A percentile compares a stretch with the other conserved stretches of the same genome.
These are phyloP conservation scores for Saccopteryx leptura DNA, from an alignment of 2,113 vertebrate genomes.

Conservation along the genomic window DNA sequence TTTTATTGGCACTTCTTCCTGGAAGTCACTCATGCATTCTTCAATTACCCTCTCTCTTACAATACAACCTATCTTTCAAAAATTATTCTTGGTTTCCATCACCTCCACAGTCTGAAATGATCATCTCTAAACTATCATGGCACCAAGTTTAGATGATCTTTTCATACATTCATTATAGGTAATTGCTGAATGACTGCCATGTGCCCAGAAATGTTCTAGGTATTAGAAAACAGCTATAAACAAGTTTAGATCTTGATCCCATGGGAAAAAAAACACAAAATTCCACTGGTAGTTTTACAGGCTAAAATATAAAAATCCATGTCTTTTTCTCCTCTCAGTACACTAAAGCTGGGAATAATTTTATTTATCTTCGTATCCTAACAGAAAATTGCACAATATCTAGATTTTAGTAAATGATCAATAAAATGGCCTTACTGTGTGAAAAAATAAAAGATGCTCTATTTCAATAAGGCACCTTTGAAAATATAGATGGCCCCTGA, in stretches of 20 bases:
- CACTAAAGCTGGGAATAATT: neutral
- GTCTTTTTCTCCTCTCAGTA: neutral
- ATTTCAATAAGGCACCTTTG: neutral
- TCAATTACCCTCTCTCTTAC: neutral
- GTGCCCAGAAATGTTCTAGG: neutral
- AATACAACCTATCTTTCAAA: neutral
- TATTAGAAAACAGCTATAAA: neutral
- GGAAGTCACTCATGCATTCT: neutral
- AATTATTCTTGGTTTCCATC: neutral
- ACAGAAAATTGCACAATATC: neutral
- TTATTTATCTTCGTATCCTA: neutral
- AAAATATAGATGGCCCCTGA: neutral
- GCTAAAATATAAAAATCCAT: neutral
- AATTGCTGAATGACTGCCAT: neutral
- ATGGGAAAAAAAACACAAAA: too few species aligned
- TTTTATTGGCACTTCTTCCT: neutral
- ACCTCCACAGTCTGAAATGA: neutral
- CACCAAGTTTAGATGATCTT: neutral
- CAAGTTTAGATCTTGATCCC: too few species aligned
- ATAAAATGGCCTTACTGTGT: neutral
- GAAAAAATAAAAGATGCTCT: neutral
- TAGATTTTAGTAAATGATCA: neutral
- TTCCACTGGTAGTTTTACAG: neutral
- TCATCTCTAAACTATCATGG: neutral
- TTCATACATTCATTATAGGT: neutral